Evolutionary conservation across 2,888 invertebrate species (phyloP), one percentile per base, ranked within the genome.

Genomic region (Eretmocerus hayati): DNA sequence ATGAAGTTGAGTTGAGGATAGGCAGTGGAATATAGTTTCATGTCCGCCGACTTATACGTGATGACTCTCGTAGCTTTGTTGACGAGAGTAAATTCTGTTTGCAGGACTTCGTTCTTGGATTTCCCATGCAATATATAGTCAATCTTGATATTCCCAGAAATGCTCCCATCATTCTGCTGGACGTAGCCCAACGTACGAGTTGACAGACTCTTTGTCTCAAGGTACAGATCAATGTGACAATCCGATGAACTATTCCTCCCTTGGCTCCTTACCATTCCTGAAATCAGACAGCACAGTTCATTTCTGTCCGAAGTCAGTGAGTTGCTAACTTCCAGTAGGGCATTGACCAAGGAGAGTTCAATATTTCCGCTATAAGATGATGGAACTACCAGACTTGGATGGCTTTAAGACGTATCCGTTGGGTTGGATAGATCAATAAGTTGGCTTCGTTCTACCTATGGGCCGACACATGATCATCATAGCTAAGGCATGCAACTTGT

Each of bases 121-220:
- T 72, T 60, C 37, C 67, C 69, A 46, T 76, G 77, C 61, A 86
- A 79, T 62, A 81, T 80, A 60, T 86, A 86, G 60, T 83, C 80
- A 5, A 84, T 65, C 58, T 81, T 79, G 3, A 85, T 64, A 56
- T 84, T 81, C 0, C 79, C 76, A 1, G 81, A 79, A 42, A 73
- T 50, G 23, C 72, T 71, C 65, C 77, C 16, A 69, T 79, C 54
- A 67, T 77, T 65, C 72, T 75, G 67, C 2, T 81, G 78, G 43
- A 88, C 78, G 64, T 87, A 87, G 0, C 90, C 90, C 26, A 78
- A 74, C n/a, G 89, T 71, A 54, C 81, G 77, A 39, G 87, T 87
- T 46, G 80, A 81, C 0, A 90, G 72, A 55, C 83, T 81, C 60
- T 85, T 87, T 0, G 89, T 90, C 72, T 85, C 83, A 63, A 90